These are phyloP conservation scores for Drosophila punjabiensis DNA, from an alignment of 1,140 invertebrate genomes.

Conservation along the genomic window DNA sequence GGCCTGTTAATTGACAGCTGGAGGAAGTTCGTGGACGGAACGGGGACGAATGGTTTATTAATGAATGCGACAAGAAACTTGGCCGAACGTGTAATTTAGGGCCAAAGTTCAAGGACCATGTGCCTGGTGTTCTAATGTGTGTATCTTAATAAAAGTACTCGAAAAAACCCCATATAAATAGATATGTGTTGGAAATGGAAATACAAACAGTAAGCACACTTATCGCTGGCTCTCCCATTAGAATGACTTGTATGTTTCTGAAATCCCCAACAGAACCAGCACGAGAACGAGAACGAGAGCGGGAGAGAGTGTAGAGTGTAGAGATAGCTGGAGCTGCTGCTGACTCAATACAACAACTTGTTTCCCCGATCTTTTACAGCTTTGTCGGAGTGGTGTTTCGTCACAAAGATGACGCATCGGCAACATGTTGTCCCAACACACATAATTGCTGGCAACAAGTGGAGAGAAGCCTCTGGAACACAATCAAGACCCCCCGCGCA, in stretches of 20 bases:
- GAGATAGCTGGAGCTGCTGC: conserved; percentile 19
- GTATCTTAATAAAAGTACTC: conserved; percentile 36
- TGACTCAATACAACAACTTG: conserved; percentile 46
- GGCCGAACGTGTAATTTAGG: conserved; percentile 35
- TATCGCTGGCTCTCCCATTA: conserved; percentile 31
- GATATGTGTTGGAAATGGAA: conserved; percentile 10
- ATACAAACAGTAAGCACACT: conserved; percentile 28
- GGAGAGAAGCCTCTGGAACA: conserved; percentile 43
- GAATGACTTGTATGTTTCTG: conserved; percentile 34
- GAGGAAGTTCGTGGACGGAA: conserved; percentile 19
- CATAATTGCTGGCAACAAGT: conserved; percentile 9
- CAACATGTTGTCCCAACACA: conserved; percentile 37
- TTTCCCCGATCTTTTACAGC: conserved; percentile 45
- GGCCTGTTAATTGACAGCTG: conserved; percentile 39
- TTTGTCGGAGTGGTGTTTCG: conserved; percentile 22
- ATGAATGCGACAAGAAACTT: conserved; percentile 24
- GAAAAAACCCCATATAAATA: conserved; percentile 2
- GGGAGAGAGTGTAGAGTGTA: conserved; percentile 9
- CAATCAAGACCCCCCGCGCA: not conserved
- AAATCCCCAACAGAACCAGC: conserved; percentile 10
- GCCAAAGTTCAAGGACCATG: conserved; percentile 49
- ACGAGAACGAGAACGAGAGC: not conserved
- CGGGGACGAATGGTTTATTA: conserved; percentile 39
- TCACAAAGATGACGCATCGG: conserved; percentile 40
- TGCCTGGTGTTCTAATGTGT: conserved; percentile 26